Conservation (phyloP, 2,797 vertebrate genomes). For the Lithobates sylvaticus region DNA sequence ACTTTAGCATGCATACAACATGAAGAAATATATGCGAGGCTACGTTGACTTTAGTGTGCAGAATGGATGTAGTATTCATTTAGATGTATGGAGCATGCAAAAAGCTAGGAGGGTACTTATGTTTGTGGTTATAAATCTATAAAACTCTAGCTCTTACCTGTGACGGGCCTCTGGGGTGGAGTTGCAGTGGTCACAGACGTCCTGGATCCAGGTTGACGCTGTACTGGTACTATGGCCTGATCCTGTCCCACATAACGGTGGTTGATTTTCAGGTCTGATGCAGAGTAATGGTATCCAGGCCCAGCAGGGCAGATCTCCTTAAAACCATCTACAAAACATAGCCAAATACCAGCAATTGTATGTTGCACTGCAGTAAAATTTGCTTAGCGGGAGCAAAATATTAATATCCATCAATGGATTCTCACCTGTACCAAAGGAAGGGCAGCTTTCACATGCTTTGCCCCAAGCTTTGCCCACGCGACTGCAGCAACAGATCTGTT, state of each 20-base stretch:
- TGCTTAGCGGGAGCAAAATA: neutral
- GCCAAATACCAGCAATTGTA: neutral
- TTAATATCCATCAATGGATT: neutral
- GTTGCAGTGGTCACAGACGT: neutral
- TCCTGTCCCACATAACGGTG: conserved; percentile 73
- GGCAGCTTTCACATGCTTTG: conserved; percentile 85
- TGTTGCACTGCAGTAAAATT: too few species aligned
- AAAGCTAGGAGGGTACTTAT: too few species aligned
- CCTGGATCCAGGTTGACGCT: conserved; percentile 58
- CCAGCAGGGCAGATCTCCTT: conserved; percentile 96
- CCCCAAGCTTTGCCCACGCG: conserved; percentile 97
- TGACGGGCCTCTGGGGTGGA: conserved; percentile 62
- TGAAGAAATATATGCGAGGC: too few species aligned
- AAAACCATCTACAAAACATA: conserved; percentile 81
- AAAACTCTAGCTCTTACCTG: conserved; percentile 64
- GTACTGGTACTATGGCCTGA: conserved; percentile 67
- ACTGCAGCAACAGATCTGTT: conserved; percentile 98
- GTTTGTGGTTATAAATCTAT: neutral
- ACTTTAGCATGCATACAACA: too few species aligned
- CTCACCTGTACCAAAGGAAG: conserved; percentile 89
- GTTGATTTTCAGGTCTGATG: conserved; percentile 83
- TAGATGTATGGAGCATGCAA: too few species aligned
- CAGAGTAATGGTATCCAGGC: conserved; percentile 92
- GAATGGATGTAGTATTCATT: too few species aligned
- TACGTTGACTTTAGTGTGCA: too few species aligned